Evolutionary conservation across 2,888 invertebrate genomes (phyloP), one percentile per base, ranked within the genome.

Genomic region (Stenurella melanura): DNA sequence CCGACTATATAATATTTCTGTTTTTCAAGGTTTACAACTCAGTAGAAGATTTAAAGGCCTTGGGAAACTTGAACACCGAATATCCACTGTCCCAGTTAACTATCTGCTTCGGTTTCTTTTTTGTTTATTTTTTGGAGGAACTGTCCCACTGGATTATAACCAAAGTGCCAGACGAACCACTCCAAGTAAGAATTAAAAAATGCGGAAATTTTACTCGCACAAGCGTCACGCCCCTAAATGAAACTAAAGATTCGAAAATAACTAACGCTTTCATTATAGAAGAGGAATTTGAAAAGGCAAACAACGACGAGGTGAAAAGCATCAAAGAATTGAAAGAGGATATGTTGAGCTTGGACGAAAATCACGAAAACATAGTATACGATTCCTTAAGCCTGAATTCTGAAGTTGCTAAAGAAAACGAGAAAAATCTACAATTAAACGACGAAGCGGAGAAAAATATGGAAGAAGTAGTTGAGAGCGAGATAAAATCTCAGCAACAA

Each of bases 101-200:
- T 11, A 90, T 92, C 56, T 91, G 91, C 30, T 79, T 88, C 21
- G 92, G 92, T 0, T 92, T 92, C 85, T 91, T 92, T 85, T 85
- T 91, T 18, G 90, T 92, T 15, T 92, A 92, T 84, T 89, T 92
- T 79, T 82, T 92, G 26, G 92, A 92, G 86, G 92, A 92, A 81
- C 85, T 90, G n/a, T 87, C 88, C 0, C 89, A 89, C 74, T 89
- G 89, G 87, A 84, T 87, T 38, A 85, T 89, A 10, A 85, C 87
- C 4, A 86, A 83, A 76, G 78, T 85, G 61, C 85, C 86, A 0
- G 82, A 83, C 30, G 81, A 85, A 57, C 80, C 81, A 7, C 81
- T 77, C 42, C 73, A 61, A 15, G 42, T 80, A 1, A 74, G 66
- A 7, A 70, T 72, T 10, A 78, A 78, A 58, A 80, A 78, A 58